Conservation (phyloP, 2,888 invertebrate species). For the Thelaira solivaga region DNA sequence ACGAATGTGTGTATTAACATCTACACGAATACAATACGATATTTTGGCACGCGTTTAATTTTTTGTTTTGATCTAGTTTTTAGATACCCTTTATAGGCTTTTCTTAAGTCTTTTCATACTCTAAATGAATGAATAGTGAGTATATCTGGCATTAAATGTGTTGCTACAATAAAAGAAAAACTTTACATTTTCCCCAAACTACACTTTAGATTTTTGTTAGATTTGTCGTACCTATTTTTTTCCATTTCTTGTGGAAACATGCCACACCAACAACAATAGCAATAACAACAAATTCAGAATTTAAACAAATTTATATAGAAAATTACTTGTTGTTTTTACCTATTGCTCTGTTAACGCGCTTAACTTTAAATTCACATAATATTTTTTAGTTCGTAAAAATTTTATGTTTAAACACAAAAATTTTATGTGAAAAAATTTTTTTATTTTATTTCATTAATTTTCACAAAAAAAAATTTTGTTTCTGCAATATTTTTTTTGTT, state of each 20-base stretch:
- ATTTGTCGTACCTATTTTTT: conserved; percentile 12
- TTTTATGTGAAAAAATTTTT: no score
- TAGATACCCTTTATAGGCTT: conserved; percentile 61
- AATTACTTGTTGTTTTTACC: conserved; percentile 38
- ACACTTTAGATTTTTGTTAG: conserved; percentile 2
- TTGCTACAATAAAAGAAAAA: conserved; percentile 14
- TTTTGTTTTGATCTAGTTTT: conserved; percentile 58
- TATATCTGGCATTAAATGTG: conserved; percentile 53
- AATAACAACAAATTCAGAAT: background rate
- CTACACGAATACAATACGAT: conserved; percentile 47
- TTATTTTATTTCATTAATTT: no score
- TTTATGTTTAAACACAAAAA: no score
- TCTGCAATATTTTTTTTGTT: no score
- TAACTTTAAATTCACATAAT: no score
- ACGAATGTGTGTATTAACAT: conserved; percentile 18
- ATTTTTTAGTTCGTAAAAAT: no score
- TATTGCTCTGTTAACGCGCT: background rate
- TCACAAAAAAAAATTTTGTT: no score
- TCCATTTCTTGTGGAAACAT: no score
- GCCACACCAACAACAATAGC: conserved; percentile 19
- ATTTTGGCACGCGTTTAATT: conserved; percentile 63
- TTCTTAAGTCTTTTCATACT: background rate
- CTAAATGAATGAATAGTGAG: conserved; percentile 19
- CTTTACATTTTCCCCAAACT: background rate
- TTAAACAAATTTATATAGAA: conserved; percentile 37